Conservation (phyloP, 2,113 vertebrate genomes). For the Mungos mungo region DNA sequence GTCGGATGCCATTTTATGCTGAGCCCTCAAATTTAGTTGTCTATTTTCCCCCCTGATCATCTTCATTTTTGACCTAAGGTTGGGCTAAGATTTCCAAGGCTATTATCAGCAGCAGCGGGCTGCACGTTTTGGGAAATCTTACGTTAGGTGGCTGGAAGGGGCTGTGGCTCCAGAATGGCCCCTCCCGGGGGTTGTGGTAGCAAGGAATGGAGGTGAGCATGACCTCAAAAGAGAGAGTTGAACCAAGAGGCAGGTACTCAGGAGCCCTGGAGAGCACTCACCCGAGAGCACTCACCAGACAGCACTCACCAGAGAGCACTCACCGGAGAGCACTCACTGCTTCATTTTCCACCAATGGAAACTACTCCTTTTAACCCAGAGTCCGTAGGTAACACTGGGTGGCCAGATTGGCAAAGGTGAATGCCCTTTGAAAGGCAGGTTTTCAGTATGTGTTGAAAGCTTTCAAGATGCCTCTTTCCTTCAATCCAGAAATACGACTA, state of each 20-base stretch:
- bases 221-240: background rate
- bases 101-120: no score
- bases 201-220: background rate
- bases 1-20: background rate
- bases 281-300: fast-evolving
- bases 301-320: no score
- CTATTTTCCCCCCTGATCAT: background rate
- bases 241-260: background rate
- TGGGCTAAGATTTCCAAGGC: background rate
- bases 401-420: background rate
- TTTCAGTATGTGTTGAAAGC: background rate
- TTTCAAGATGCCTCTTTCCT: background rate
- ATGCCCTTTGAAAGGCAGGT: background rate
- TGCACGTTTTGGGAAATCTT: background rate
- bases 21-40: background rate
- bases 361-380: background rate
- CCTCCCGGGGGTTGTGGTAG: background rate
- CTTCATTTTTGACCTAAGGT: background rate
- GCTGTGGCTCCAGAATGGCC: background rate
- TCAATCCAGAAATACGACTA: background rate
- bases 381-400: background rate
- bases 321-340: fast-evolving
- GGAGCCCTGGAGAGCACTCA: no score
- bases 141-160: no score
- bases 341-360: fast-evolving